phyloP scores from a whole-genome alignment of 1,140 invertebrate genomes.

The Papilio aristodemus region DNA sequence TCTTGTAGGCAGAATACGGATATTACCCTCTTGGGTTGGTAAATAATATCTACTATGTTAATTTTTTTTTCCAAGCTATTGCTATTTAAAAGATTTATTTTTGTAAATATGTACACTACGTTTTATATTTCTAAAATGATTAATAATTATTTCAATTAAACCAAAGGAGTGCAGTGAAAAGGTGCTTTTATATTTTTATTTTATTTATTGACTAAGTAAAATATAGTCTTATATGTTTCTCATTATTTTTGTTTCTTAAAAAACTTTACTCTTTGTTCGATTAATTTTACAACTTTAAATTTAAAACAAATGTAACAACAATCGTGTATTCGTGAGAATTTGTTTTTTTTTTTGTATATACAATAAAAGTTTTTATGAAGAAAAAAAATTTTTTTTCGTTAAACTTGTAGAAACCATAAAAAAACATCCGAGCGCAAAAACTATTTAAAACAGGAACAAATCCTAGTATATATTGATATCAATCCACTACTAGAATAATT shows the following conservation, averaged over 20 bases:
- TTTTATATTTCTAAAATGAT: background rate
- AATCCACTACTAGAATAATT: too few species aligned
- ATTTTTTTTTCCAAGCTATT: too few species aligned
- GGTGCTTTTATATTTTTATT: background rate
- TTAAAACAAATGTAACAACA: background rate
- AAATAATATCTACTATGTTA: too few species aligned
- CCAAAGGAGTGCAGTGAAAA: background rate
- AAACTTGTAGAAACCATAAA: too few species aligned
- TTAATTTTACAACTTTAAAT: background rate
- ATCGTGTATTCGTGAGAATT: background rate
- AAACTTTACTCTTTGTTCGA: too few species aligned
- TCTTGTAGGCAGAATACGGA: slow-evolving; percentile 65
- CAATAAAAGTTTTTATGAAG: too few species aligned
- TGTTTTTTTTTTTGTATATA: too few species aligned
- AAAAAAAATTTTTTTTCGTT: too few species aligned
- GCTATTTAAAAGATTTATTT: background rate
- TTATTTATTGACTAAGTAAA: background rate
- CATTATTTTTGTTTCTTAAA: too few species aligned
- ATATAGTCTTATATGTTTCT: background rate
- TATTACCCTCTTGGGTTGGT: slow-evolving; percentile 64
- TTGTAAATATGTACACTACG: background rate
- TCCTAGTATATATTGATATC: too few species aligned
- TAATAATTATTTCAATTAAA: slow-evolving; percentile 1
- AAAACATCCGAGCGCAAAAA: too few species aligned
- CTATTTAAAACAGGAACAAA: too few species aligned